Base-by-base conservation (phyloP, 2,113 vertebrate species). In the Lynx canadensis region DNA sequence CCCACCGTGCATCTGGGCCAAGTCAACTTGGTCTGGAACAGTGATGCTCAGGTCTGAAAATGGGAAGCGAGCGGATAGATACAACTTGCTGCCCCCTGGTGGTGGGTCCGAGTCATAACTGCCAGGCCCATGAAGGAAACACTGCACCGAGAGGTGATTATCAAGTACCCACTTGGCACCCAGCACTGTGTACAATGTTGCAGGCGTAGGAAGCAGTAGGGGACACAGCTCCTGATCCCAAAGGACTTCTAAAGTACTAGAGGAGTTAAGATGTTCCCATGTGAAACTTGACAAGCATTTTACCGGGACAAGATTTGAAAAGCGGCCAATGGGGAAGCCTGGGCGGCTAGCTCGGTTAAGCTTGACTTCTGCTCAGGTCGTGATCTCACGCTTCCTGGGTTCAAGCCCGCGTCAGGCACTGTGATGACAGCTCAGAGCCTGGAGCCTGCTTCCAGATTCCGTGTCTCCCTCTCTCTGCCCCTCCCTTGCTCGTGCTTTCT, bases 31-130 rank as follows among this genome's bases (percentile, higher is more conserved):
- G 1, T 78, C 41, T 71, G 57, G 0, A 63, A 71, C 2, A 3
- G 36, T 0, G 52, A 31, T 4, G 23, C 41, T n/a, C 18, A 2
- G 12, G 16, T 84, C 74, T 52, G 41, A 29, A 8, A 23, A 33
- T 10, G 2, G 29, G 57, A 48, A 65, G 13, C 33, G 33, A 93
- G 21, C n/a, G 7, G 57, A 94, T 63, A 23, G 11, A 0, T 82
- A 16, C 3, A 0, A 45, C 63, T 65, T 92, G 48, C 90, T 95
- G 94, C 79, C 95, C 85, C 36, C 97, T 89, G 23, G 90, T 97
- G 95, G 94, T 89, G 11, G 0, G 0, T 69, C 3, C 0, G 45
- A 76, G 88, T 71, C 94, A 66, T 93, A 79, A 89, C 48, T 18
- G 33, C 65, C 85, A 79, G 36, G 38, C 19, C 57, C 25, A 9